A percentile compares a stretch with the other conserved stretches of the same genome.
Conservation (phyloP, 53 echinoderm and acorn worm genomes). For the Holothuria leucospilota region DNA sequence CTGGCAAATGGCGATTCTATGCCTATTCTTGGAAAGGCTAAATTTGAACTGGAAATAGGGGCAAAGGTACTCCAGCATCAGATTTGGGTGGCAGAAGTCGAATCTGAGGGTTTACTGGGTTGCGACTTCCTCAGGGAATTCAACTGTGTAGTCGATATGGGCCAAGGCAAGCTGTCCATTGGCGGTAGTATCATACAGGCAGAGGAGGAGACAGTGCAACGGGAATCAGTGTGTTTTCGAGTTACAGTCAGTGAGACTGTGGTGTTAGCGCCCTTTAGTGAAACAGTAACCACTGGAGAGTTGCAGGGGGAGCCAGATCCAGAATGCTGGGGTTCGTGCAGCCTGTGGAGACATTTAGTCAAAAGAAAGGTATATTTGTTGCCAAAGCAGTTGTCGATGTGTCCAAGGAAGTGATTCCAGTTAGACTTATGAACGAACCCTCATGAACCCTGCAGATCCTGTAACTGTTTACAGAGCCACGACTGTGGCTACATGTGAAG, state of each 20-base stretch:
- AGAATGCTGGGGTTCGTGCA: not conserved
- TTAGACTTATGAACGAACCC: constrained; percentile 46
- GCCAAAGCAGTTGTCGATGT: constrained; percentile 26
- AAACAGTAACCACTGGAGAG: constrained; percentile 24
- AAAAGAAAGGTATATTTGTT: constrained; percentile 36
- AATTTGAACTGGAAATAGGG: not conserved
- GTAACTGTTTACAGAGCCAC: constrained; percentile 55
- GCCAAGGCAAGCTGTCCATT: not conserved
- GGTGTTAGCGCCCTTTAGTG: constrained; percentile 7
- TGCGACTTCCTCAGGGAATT: constrained; percentile 12
- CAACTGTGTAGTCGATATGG: constrained; percentile 13
- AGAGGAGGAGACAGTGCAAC: not conserved
- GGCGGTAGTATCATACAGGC: not conserved
- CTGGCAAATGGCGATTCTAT: constrained; percentile 27
- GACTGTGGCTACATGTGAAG: constrained; percentile 47
- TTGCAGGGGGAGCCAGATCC: not conserved
- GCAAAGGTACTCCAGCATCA: not conserved
- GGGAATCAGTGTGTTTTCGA: not conserved
- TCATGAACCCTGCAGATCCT: constrained; percentile 37
- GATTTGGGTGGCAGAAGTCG: constrained; percentile 36
- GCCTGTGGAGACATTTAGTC: constrained; percentile 6
- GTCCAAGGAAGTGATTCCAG: not conserved
- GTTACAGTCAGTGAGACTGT: constrained; percentile 26
- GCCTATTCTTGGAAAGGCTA: constrained; percentile 11
- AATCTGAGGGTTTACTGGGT: constrained; percentile 35